Conservation (phyloP, 1,140 invertebrate species). For the Habropoda laboriosa region DNA sequence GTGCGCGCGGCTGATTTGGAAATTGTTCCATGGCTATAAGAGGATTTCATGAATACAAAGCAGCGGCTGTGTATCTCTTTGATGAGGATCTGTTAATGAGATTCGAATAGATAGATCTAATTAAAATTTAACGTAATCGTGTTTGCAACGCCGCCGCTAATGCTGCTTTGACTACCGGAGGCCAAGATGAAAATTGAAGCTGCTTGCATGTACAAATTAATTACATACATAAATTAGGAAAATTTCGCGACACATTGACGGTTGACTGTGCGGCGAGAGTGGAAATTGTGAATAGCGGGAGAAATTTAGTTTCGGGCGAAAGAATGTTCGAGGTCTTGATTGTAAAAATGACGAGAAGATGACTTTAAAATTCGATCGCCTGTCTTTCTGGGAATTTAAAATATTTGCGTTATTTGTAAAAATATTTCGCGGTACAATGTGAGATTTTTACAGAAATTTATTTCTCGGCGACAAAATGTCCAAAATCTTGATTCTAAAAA, state of each 20-base stretch:
- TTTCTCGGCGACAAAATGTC: too few relatives aligned
- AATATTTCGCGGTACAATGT: too few relatives aligned
- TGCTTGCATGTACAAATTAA: not conserved
- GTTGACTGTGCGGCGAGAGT: not conserved
- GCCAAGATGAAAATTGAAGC: not conserved
- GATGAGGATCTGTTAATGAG: not conserved
- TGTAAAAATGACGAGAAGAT: too few relatives aligned
- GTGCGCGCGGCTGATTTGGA: not conserved
- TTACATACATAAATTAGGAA: not conserved
- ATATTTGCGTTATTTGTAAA: too few relatives aligned
- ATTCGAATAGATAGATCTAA: not conserved
- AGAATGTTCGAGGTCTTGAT: too few relatives aligned
- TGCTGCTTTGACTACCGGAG: not conserved
- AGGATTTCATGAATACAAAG: not conserved
- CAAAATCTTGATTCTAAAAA: too few relatives aligned
- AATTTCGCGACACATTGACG: too few relatives aligned
- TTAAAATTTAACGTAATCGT: constrained; percentile 13
- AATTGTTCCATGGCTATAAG: not conserved
- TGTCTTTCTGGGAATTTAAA: too few relatives aligned
- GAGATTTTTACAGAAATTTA: too few relatives aligned
- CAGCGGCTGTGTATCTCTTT: not conserved
- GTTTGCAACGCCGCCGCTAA: not conserved
- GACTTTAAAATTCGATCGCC: too few relatives aligned
- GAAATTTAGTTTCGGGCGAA: too few relatives aligned
- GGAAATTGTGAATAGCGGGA: too few relatives aligned